Evolutionary conservation across 2,888 invertebrate genomes (phyloP).

Genomic region (Mythimna albipuncta): DNA sequence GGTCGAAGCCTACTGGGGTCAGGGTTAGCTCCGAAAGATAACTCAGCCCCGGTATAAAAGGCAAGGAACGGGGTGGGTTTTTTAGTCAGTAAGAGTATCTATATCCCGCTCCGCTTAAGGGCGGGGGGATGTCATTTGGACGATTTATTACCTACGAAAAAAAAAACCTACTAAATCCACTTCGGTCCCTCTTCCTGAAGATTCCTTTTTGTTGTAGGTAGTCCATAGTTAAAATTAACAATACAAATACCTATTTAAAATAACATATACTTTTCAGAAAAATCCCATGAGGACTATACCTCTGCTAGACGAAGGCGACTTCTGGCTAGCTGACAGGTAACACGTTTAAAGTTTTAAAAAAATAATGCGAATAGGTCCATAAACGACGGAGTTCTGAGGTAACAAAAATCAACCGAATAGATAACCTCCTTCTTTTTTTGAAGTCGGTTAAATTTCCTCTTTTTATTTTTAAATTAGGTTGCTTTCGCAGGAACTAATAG

Average conservation of each 20-base stretch:
- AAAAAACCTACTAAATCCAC: background rate
- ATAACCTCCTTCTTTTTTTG: too few relatives aligned
- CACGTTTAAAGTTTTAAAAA: background rate
- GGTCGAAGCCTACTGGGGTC: too few relatives aligned
- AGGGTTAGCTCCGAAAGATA: too few relatives aligned
- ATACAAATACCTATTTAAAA: background rate
- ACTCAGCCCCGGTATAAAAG: too few relatives aligned
- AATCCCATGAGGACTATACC: constrained; percentile 87
- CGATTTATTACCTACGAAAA: too few relatives aligned
- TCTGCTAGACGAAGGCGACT: constrained; percentile 80
- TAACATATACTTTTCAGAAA: constrained; percentile 75
- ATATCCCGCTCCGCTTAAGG: too few relatives aligned
- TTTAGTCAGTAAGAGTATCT: too few relatives aligned
- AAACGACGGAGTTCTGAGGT: too few relatives aligned
- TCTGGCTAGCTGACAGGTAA: constrained; percentile 83
- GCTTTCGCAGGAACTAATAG: background rate
- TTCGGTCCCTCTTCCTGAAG: background rate
- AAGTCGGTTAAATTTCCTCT: background rate
- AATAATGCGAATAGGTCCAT: too few relatives aligned
- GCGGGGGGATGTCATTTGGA: too few relatives aligned
- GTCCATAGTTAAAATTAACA: background rate
- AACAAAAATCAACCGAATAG: too few relatives aligned
- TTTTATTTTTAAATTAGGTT: background rate
- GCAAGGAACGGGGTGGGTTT: too few relatives aligned
- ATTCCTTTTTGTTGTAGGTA: background rate